A percentile compares a stretch with the other conserved stretches of the same genome.
These are phyloP conservation scores for Ia io DNA, from an alignment of 2,113 vertebrate species.

Conservation along the genomic window DNA sequence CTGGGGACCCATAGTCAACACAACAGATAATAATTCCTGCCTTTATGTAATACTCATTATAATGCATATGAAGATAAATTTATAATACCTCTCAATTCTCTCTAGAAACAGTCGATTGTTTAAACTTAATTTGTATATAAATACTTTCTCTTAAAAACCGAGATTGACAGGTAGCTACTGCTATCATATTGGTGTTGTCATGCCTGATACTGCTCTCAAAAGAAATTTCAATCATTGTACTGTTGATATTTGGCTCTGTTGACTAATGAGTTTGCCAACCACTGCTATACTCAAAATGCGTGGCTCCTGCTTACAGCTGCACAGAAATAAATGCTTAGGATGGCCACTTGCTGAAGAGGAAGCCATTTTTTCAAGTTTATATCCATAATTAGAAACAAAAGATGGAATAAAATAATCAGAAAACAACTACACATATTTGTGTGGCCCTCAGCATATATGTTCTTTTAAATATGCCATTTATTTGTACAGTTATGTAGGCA, in stretches of 20 bases:
- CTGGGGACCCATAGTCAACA: not conserved
- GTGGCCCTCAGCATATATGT: not conserved
- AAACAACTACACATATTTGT: not conserved
- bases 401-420: not conserved
- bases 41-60: not conserved
- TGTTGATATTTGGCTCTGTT: too few species aligned
- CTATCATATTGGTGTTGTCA: not conserved
- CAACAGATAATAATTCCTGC: not conserved
- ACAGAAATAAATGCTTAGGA: not conserved
- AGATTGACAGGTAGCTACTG: not conserved
- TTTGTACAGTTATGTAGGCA: not conserved
- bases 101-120: slow-evolving; percentile 21
- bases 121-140: not conserved
- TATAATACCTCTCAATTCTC: not conserved
- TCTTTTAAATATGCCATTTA: not conserved
- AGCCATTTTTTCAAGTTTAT: not conserved
- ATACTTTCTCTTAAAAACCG: not conserved
- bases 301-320: not conserved
- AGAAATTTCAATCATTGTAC: too few species aligned
- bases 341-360: not conserved
- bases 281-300: too few species aligned
- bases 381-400: not conserved
- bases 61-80: not conserved
- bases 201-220: not conserved
- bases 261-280: too few species aligned